Evolutionary conservation across 2,888 invertebrate species (phyloP).

Genomic region (Chymomyza amoena): DNA sequence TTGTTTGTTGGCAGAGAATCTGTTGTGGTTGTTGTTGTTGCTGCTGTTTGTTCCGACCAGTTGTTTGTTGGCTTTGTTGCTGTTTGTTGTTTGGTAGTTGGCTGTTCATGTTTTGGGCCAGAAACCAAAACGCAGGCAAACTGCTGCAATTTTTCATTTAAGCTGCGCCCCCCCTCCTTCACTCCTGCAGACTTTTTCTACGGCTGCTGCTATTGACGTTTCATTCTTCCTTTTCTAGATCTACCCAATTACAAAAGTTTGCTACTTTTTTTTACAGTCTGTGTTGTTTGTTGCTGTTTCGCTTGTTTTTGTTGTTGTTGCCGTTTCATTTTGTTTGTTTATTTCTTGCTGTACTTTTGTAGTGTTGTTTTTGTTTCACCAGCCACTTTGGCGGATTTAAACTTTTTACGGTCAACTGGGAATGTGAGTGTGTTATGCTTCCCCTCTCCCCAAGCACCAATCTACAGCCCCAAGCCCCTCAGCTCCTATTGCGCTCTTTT

Average conservation of each 20-base stretch:
- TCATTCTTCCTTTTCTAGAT: not conserved
- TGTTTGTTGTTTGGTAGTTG: not conserved
- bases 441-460: not conserved
- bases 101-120: not conserved
- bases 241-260: not conserved
- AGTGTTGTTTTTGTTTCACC: constrained; percentile 23
- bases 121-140: not conserved
- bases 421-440: constrained; percentile 8
- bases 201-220: not conserved
- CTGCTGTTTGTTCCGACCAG: not conserved
- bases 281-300: not conserved
- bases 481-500: not conserved
- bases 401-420: constrained; percentile 50
- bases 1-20: no score
- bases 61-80: not conserved
- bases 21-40: not conserved
- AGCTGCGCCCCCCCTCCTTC: not conserved
- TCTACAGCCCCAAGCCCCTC: no score
- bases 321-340: not conserved
- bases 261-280: not conserved
- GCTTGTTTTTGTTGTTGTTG: not conserved
- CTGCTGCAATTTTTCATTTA: constrained; percentile 1
- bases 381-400: constrained; percentile 40
- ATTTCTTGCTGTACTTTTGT: constrained; percentile 11
- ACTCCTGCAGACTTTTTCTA: not conserved